These are phyloP conservation scores for Vanacampus margaritifer DNA, from an alignment of 2,113 vertebrate genomes.

Conservation along the genomic window DNA sequence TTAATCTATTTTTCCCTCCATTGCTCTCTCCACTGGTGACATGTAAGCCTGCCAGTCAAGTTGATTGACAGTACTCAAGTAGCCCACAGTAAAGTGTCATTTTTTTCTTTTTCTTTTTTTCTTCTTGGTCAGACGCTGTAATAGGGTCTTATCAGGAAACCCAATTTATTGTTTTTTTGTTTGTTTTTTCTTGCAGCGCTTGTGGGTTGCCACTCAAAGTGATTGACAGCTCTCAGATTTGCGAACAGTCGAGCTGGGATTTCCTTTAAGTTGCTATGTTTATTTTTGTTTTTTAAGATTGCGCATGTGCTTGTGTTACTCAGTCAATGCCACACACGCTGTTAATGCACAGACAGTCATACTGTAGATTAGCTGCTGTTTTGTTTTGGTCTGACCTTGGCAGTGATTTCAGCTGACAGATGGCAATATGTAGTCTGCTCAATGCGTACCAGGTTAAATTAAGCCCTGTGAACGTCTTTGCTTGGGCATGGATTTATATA, in stretches of 20 bases:
- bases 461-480: conserved; percentile 33
- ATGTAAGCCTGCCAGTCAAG: conserved; percentile 67
- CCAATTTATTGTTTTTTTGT: conserved; percentile 64
- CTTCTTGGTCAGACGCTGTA: conserved; percentile 46
- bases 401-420: conserved; percentile 45
- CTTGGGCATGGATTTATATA: conserved; percentile 38
- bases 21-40: conserved; percentile 59
- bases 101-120: conserved; percentile 45
- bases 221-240: conserved; percentile 76
- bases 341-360: conserved; percentile 1
- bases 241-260: conserved; percentile 51
- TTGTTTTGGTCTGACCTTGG: conserved; percentile 43
- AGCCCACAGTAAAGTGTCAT: conserved; percentile 66
- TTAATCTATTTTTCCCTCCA: conserved; percentile 62
- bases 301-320: conserved; percentile 1
- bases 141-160: conserved; percentile 69
- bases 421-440: conserved; percentile 4
- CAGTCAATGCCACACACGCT: conserved; percentile 3
- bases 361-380: conserved; percentile 12
- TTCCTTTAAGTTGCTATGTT: conserved; percentile 62
- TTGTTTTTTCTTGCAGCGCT: conserved; percentile 49
- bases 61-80: conserved; percentile 77
- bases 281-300: conserved; percentile 12
- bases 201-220: conserved; percentile 67
- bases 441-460: conserved; percentile 18